A percentile compares a stretch with the other conserved stretches of the same genome.
Evolutionary conservation across 2,888 invertebrate species (phyloP).

Genomic region (Amblyjoppa proteus): DNA sequence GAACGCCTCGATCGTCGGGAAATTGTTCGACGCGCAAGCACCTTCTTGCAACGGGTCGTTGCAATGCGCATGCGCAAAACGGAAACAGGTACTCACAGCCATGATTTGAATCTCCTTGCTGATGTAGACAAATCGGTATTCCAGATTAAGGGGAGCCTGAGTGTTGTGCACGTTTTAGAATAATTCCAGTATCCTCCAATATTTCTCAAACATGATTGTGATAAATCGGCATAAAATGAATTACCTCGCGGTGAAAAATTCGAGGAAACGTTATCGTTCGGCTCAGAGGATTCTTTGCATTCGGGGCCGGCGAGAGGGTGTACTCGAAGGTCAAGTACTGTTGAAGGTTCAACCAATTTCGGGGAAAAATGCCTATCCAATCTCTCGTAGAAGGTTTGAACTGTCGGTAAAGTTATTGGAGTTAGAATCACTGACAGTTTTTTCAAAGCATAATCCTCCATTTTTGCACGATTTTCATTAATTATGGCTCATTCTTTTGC

Average conservation of each 20-base stretch:
- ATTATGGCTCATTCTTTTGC: no score
- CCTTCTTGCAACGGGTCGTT: constrained; percentile 5
- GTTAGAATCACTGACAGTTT: no score
- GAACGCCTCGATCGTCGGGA: background rate
- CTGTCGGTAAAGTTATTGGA: constrained; percentile 43
- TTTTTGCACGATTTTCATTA: no score
- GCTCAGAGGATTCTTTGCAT: constrained; percentile 32
- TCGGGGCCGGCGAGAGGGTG: constrained; percentile 50
- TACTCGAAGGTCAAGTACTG: constrained; percentile 73
- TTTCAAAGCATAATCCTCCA: no score
- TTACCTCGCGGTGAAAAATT: constrained; percentile 68
- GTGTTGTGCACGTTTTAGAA: constrained; percentile 6
- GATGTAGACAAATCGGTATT: constrained; percentile 71
- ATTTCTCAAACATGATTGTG: background rate
- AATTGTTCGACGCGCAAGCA: background rate
- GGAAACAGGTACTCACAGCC: constrained; percentile 65
- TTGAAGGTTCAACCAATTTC: constrained; percentile 70
- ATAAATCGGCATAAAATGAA: background rate
- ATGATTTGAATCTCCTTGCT: constrained; percentile 70
- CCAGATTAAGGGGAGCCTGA: constrained; percentile 63
- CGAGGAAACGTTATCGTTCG: constrained; percentile 59
- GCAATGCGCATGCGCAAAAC: constrained; percentile 37
- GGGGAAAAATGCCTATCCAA: constrained; percentile 72
- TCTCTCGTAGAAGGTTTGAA: constrained; percentile 68
- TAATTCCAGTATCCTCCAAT: background rate